A percentile compares a stretch with the other conserved stretches of the same genome.
Evolutionary conservation across 2,797 vertebrate species (phyloP).

Genomic region (Streptopelia turtur): DNA sequence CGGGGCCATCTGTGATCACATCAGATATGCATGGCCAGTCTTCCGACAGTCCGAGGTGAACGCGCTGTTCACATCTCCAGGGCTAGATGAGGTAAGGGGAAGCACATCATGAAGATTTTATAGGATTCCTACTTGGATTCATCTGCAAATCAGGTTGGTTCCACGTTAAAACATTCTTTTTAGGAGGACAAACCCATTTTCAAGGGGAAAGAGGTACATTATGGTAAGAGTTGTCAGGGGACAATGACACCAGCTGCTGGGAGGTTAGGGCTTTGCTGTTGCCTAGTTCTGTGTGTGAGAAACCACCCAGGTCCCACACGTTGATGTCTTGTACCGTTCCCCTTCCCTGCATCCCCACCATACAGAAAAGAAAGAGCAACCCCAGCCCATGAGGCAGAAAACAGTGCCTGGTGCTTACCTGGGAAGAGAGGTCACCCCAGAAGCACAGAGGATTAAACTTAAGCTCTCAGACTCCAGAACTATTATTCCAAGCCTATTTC

Average conservation of each 20-base stretch:
- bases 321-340: background rate
- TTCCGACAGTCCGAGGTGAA: background rate
- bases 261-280: background rate
- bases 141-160: background rate
- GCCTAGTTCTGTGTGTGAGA: background rate
- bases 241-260: background rate
- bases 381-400: background rate
- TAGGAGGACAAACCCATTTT: background rate
- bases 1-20: background rate
- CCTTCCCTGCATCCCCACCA: background rate
- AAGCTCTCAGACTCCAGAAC: background rate
- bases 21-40: background rate
- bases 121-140: background rate
- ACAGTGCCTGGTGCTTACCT: background rate
- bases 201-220: background rate
- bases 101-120: background rate
- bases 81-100: background rate
- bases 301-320: background rate
- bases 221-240: background rate
- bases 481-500: background rate
- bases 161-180: background rate
- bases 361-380: background rate
- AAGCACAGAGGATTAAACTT: background rate
- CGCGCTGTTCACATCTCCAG: fast-evolving
- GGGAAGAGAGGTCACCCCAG: background rate